These are phyloP conservation scores for Pyrochroa serraticornis DNA, from an alignment of 2,888 invertebrate species.

Conservation along the genomic window DNA sequence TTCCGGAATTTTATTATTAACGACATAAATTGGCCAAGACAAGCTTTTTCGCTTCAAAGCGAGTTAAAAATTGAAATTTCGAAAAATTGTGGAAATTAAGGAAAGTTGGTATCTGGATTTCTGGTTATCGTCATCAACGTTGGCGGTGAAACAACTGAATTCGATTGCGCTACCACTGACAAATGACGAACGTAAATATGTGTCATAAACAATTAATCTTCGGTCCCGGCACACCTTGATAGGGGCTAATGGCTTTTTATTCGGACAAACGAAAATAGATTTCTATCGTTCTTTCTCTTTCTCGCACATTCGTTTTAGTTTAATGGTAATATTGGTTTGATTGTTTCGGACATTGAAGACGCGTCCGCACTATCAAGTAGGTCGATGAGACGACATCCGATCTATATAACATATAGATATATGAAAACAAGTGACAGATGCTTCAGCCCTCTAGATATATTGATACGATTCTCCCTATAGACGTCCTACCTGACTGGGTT, in stretches of 20 bases:
- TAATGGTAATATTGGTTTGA: conserved; percentile 20
- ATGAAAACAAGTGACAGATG: conserved; percentile 50
- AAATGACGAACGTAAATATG: conserved; percentile 42
- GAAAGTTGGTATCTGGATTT: too few relatives aligned
- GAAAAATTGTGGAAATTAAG: too few relatives aligned
- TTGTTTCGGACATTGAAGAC: conserved; percentile 39
- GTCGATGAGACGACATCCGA: conserved; percentile 44
- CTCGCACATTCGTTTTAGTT: too few relatives aligned
- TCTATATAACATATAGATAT: conserved; percentile 37
- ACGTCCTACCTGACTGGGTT: conserved; percentile 52
- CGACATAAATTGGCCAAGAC: too few relatives aligned
- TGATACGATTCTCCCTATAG: conserved; percentile 49
- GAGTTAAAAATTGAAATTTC: too few relatives aligned
- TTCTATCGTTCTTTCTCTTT: background rate
- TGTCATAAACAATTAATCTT: conserved; percentile 40
- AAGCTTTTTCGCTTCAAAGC: too few relatives aligned
- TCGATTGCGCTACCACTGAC: conserved; percentile 33
- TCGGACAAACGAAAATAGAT: conserved; percentile 38
- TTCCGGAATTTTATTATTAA: too few relatives aligned
- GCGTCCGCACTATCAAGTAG: conserved; percentile 46
- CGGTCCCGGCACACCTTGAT: conserved; percentile 37
- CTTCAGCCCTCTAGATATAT: conserved; percentile 46
- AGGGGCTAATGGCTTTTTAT: conserved; percentile 40
- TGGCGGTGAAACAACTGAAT: conserved; percentile 30
- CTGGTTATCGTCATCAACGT: background rate